Evolutionary conservation across 2,888 invertebrate genomes (phyloP).

Genomic region (Tyria jacobaeae): DNA sequence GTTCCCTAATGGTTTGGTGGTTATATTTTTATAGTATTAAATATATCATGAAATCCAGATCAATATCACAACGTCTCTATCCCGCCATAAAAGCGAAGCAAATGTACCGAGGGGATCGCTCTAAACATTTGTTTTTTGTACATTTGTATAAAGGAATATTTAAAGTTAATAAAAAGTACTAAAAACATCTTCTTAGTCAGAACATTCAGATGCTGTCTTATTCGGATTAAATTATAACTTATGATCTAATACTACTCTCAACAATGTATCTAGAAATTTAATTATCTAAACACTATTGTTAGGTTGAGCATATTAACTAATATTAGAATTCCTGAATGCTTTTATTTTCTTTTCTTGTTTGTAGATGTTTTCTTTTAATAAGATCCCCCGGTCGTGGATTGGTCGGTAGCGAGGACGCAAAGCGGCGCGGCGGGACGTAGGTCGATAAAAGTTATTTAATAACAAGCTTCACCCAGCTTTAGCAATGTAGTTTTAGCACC

Average conservation of each 20-base stretch:
- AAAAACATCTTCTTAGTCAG: constrained; percentile 11
- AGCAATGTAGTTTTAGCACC: constrained; percentile 53
- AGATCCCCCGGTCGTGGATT: constrained; percentile 52
- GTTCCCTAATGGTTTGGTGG: too few species aligned
- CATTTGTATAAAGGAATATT: neutral
- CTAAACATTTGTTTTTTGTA: constrained; percentile 29
- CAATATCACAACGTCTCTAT: constrained; percentile 37
- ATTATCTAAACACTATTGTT: constrained; percentile 1
- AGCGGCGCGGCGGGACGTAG: constrained; percentile 60
- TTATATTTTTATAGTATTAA: too few species aligned
- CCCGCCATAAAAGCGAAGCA: constrained; percentile 41
- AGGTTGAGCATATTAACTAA: constrained; percentile 11
- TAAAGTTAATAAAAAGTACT: neutral
- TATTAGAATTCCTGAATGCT: constrained; percentile 36
- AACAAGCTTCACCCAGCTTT: constrained; percentile 73
- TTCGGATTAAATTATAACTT: neutral
- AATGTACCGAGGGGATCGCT: constrained; percentile 45
- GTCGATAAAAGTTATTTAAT: constrained; percentile 84
- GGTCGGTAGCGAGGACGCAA: constrained; percentile 49
- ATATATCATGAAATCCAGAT: constrained; percentile 40
- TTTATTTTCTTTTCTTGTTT: constrained; percentile 46
- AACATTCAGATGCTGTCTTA: constrained; percentile 3
- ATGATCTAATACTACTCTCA: neutral
- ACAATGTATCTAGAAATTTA: neutral
- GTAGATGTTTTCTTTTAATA: constrained; percentile 56